Evolutionary conservation across 2,888 invertebrate species (phyloP), one percentile per base, ranked within the genome.

Genomic region (Carabus problematicus): DNA sequence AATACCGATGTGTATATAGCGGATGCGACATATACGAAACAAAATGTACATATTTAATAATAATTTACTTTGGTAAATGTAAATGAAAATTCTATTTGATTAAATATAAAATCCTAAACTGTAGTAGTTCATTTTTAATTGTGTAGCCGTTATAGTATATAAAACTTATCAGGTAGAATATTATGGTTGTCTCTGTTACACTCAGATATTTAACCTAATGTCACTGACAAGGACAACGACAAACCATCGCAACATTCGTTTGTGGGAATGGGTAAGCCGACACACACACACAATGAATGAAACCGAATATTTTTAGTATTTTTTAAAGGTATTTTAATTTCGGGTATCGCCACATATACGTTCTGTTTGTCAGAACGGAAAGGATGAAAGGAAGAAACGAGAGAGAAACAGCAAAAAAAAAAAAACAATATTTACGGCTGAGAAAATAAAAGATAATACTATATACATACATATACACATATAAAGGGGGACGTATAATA

Each of bases 311-410:
- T 77, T 29, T 76, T 73, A 76, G 73, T 64, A 64, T 60, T 70
- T 72, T 75, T 74, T 74, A 75, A 74, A 76, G 76, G 77, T 75
- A 76, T 77, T 77, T 77, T 75, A 75, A 76, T 77, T 77, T 74
- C 73, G 73, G 73, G 72, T 73, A 72, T 74, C 68, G 54, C 66
- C 52, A 52, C 52, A 29, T 29, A 29, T 29, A 29, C 29, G 29
- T 6, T 29, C 29, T 19, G 70, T 70, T 74, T 40, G 43, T 56
- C 64, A 61, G 41, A 68, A 68, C 60, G 60, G 43, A 55, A 60
- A 66, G 47, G 47, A 49, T 45, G 45, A 45, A 12, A 12, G 52
- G 2, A 52, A 52, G 14, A 52, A 14, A 8, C 9, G 18, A 71
- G 74, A 72, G n/a, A n/a, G n/a, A n/a, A n/a, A n/a, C n/a, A n/a